Base-by-base conservation (phyloP, 2,888 invertebrate genomes). In the Nomada lathburiana region DNA sequence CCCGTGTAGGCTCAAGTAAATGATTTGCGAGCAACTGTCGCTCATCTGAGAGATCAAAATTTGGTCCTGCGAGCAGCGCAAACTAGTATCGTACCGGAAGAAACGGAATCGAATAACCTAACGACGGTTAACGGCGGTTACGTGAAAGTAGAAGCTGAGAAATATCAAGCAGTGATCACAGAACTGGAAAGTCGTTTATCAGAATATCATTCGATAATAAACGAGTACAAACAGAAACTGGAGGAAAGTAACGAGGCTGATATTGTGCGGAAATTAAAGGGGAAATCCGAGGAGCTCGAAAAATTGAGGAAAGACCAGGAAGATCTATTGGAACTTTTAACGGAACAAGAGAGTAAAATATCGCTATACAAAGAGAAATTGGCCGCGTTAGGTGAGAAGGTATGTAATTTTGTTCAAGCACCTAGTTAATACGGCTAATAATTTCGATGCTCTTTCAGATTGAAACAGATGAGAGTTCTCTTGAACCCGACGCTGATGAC, bases 251-350 rank as follows among this genome's bases (percentile, higher is more conserved):
- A 75, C 18, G 76, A 90, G 11, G 71, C 69, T 2, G 89, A 93
- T 71, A 74, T 93, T 44, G 89, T 94, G 73, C 91, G 91, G 80
- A 86, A 89, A 23, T 83, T 94, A 80, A 85, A 89, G 75, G 94
- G 95, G 68, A 94, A 93, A 84, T 82, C 76, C 4, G 94, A 93
- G 0, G 96, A 97, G 86, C 91, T 97, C 86, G 95, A 96, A 57
- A 95, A 95, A 85, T 91, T 98, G 82, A 96, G 95, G 91, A 97
- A 97, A 91, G 99, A 99, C 91, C 99, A 99, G 93, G 99, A 99
- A 88, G 98, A 99, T 94, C 94, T 99, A 83, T 94, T 99, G 75
- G 97, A 98, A 91, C 94, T 99, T 77, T 94, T 99, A 55, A 97
- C 98, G 0, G 98, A 99, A 93, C 98, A 99, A 95, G 99, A 95